Base-by-base conservation (phyloP, 92 coral and sea anemone species). In the Umimayanthus chanpuru region DNA sequence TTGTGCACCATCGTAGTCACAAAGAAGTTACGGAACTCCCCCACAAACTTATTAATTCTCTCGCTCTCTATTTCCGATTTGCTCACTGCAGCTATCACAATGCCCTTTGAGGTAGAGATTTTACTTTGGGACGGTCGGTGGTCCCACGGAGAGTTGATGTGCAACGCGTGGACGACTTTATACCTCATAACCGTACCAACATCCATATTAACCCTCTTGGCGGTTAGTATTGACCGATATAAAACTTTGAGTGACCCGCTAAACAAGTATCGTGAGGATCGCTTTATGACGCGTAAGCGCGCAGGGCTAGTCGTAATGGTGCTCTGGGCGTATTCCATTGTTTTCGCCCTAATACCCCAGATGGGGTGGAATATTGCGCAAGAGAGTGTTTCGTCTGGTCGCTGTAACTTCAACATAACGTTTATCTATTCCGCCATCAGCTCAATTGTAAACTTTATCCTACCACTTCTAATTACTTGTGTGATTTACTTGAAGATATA, bases 131-230 rank as follows among this genome's bases (percentile, higher is more conserved):
- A 90, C 86, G 90, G 83, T 73, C 87, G 88, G 80, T 97, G 99
- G 99, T 29, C 55, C 36, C 96, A 94, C 58, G 92, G 96, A 23
- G 86, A 80, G 75, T 79, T 88, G 7, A 79, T 91, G 49, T 97
- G 99, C 76, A 80, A 92, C 28, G 89, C 90, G 11, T 97, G 99
- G 99, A 97, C 99, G 2, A 94, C 97, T 4, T 88, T 94, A 30
- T 97, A 97, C 84, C 93, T 97, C 14, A 88, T 94, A 81, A 93
- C 94, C 10, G 98, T 97, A n/a, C 99, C 98, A 73, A 94, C 96
- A 7, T 97, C 99, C 0, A 95, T 97, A 50, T 88, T 96, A 92
- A 97, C 94, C 92, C 94, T 94, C 39, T 89, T 96, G 25, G 97
- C 93, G 30, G 96, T 94, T 72, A 97, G 98, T 90, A 92, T 93